Percentiles rank a stretch among this genome's conserved stretches.
phyloP scores from a whole-genome alignment of 2,888 invertebrate species.

The Artemia sp. region DNA sequence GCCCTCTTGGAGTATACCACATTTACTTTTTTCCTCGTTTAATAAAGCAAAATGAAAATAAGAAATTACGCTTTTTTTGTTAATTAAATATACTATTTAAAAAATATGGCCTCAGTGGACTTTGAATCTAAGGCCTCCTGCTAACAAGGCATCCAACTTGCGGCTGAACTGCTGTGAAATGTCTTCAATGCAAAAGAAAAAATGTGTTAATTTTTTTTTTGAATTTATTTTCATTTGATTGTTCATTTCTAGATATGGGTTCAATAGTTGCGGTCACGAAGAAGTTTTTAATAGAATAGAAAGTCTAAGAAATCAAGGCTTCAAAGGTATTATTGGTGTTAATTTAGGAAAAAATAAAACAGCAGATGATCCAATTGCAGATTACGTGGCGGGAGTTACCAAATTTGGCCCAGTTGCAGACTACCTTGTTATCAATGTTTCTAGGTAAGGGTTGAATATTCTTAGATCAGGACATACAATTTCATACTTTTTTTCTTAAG shows the following conservation, averaged over 20 bases:
- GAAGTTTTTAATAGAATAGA: slow-evolving; percentile 49
- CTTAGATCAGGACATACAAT: slow-evolving; percentile 24
- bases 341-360: slow-evolving; percentile 92
- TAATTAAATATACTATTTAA: too few species aligned
- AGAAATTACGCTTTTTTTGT: too few species aligned
- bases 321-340: slow-evolving; percentile 57
- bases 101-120: too few species aligned
- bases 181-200: too few species aligned
- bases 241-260: slow-evolving; percentile 49
- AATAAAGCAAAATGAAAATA: too few species aligned
- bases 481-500: slow-evolving; percentile 22
- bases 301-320: slow-evolving; percentile 35
- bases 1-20: too few species aligned
- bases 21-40: too few species aligned
- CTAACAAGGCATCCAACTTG: too few species aligned
- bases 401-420: slow-evolving; percentile 69
- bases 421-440: slow-evolving; percentile 90
- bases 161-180: too few species aligned
- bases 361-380: slow-evolving; percentile 50
- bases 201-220: too few species aligned
- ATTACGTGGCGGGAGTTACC: slow-evolving; percentile 69
- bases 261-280: slow-evolving; percentile 86
- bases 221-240: too few species aligned
- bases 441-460: slow-evolving; percentile 40
- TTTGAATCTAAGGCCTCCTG: too few species aligned